phyloP scores from a whole-genome alignment of 2,797 vertebrate genomes.

The Mastacembelus armatus region DNA sequence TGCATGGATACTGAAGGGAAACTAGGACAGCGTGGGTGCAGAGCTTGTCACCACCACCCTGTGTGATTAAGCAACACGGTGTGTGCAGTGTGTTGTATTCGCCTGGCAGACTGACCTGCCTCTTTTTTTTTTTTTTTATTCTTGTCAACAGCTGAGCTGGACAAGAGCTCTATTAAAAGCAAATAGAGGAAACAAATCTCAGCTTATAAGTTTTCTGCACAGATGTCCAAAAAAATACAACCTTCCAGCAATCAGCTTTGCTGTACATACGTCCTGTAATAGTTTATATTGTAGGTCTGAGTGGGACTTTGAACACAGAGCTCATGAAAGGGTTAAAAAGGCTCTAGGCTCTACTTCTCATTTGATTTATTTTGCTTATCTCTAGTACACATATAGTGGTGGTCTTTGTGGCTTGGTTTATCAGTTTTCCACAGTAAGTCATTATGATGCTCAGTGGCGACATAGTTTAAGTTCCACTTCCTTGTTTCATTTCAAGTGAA shows the following conservation, averaged over 20 bases:
- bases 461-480: slow-evolving; percentile 33
- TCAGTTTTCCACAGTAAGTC: slow-evolving; percentile 4
- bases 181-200: slow-evolving; percentile 25
- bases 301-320: slow-evolving; percentile 33
- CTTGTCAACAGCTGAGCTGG: slow-evolving; percentile 48
- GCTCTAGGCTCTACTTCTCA: slow-evolving; percentile 40
- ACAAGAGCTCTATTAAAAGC: slow-evolving; percentile 41
- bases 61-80: slow-evolving; percentile 63
- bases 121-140: slow-evolving; percentile 28
- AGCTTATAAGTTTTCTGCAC: not conserved
- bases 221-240: not conserved
- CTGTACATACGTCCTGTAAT: too few relatives aligned
- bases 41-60: slow-evolving; percentile 58
- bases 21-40: slow-evolving; percentile 77
- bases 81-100: slow-evolving; percentile 51
- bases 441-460: not conserved
- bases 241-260: not conserved
- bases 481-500: slow-evolving; percentile 34
- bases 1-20: slow-evolving; percentile 59
- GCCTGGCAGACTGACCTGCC: slow-evolving; percentile 57
- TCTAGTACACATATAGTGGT: not conserved
- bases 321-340: slow-evolving; percentile 34
- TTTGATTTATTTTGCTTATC: slow-evolving; percentile 28
- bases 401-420: not conserved
- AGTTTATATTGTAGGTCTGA: slow-evolving; percentile 15